Evolutionary conservation across 2,797 vertebrate species (phyloP).

Genomic region (Sebastes kiyomatsui): DNA sequence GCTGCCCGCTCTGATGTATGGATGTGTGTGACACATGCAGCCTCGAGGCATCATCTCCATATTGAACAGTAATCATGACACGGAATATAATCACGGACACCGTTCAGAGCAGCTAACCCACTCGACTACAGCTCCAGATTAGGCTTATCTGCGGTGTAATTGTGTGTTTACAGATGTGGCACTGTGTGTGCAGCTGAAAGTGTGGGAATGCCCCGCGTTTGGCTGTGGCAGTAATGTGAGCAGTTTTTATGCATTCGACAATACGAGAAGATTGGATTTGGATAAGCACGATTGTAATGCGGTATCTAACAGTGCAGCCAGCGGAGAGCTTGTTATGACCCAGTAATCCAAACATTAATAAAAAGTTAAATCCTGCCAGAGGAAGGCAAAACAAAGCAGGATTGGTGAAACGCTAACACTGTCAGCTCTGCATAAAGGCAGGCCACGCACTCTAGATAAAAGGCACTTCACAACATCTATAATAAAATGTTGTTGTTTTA

Average conservation of each 20-base stretch:
- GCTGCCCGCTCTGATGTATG: conserved; percentile 12
- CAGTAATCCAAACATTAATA: conserved; percentile 61
- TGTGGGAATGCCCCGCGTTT: background rate
- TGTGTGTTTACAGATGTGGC: conserved; percentile 24
- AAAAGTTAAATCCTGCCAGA: conserved; percentile 56
- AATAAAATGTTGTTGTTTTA: conserved; percentile 10
- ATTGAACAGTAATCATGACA: conserved; percentile 38
- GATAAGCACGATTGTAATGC: conserved; percentile 37
- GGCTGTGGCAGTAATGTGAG: background rate
- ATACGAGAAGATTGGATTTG: conserved; percentile 35
- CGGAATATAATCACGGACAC: background rate
- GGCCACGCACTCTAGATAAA: background rate
- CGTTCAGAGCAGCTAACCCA: background rate
- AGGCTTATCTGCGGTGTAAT: conserved; percentile 8
- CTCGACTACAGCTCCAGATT: conserved; percentile 2
- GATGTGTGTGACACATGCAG: conserved; percentile 3
- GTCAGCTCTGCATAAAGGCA: background rate
- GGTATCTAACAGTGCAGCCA: conserved; percentile 33
- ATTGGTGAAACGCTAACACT: conserved; percentile 16
- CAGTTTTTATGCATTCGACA: conserved; percentile 19
- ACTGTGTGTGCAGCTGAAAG: background rate
- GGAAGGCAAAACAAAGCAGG: conserved; percentile 34
- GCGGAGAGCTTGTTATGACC: conserved; percentile 47
- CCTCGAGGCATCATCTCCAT: conserved; percentile 27
- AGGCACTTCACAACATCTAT: background rate